A percentile compares a stretch with the other conserved stretches of the same genome.
Conservation (phyloP, 2,113 vertebrate genomes). For the Mohoua ochrocephala region DNA sequence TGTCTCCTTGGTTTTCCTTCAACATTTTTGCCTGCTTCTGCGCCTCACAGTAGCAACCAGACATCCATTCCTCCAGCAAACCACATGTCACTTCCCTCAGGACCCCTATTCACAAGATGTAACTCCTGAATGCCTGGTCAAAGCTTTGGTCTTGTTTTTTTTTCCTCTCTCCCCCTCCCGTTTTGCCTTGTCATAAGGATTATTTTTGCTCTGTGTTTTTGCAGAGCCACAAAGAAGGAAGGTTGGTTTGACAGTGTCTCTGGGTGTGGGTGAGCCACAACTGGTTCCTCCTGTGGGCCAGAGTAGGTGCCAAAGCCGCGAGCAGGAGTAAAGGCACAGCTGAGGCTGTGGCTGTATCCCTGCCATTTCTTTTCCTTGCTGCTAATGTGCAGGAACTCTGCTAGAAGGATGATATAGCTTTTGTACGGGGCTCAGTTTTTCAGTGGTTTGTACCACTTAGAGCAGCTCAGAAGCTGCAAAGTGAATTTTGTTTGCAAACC, state of each 20-base stretch:
- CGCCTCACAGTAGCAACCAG: background rate
- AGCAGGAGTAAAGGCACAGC: background rate
- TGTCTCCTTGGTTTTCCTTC: background rate
- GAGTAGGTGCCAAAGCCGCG: background rate
- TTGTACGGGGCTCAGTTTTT: background rate
- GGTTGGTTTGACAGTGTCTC: background rate
- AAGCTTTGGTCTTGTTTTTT: background rate
- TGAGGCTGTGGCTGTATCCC: background rate
- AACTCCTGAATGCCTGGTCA: background rate
- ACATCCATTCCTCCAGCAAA: background rate
- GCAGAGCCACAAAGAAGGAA: background rate
- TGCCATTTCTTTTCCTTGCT: background rate
- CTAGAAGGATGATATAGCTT: rapidly evolving
- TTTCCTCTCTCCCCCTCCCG: rapidly evolving
- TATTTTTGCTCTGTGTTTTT: background rate
- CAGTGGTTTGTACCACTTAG: background rate
- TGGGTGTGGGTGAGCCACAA: background rate
- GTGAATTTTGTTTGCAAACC: background rate
- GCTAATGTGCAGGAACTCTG: background rate
- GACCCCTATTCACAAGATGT: background rate
- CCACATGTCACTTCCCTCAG: background rate
- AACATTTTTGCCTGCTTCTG: background rate
- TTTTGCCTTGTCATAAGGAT: background rate
- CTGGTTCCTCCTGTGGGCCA: background rate
- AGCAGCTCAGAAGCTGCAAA: background rate